Percentiles rank a stretch among this genome's conserved stretches.
phyloP scores from a whole-genome alignment of 1,140 invertebrate species.

The Ostrea edulis region DNA sequence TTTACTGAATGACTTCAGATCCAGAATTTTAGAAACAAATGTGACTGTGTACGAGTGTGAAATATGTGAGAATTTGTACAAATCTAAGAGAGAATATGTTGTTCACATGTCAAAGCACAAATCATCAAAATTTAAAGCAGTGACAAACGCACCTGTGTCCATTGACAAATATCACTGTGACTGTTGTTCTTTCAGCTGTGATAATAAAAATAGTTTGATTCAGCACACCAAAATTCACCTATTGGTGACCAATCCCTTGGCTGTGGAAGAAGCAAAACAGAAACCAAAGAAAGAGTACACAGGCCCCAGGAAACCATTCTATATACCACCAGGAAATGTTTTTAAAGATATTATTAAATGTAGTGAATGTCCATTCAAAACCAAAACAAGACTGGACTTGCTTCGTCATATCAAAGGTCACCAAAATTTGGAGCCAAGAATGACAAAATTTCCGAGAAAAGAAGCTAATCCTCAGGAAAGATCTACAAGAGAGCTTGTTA shows the following conservation, averaged over 20 bases:
- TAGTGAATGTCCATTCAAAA: slow-evolving; percentile 50
- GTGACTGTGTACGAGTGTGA: slow-evolving; percentile 15
- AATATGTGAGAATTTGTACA: slow-evolving; percentile 18
- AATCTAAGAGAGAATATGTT: slow-evolving; percentile 2
- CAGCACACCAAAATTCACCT: slow-evolving; percentile 45
- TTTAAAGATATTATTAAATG: slow-evolving; percentile 49
- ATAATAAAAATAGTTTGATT: slow-evolving; percentile 38
- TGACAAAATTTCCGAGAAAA: not conserved
- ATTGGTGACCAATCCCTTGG: not conserved
- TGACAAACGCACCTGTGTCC: not conserved
- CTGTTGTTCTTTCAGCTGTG: slow-evolving; percentile 54
- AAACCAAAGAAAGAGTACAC: slow-evolving; percentile 38
- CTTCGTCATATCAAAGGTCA: slow-evolving; percentile 52
- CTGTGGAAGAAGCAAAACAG: not conserved
- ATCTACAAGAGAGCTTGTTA: slow-evolving; percentile 44
- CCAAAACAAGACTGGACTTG: slow-evolving; percentile 53
- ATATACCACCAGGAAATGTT: slow-evolving; percentile 54
- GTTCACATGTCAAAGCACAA: slow-evolving; percentile 24
- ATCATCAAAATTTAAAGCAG: not conserved
- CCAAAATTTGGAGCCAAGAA: slow-evolving; percentile 39
- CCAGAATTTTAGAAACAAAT: not conserved
- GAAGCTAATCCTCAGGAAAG: slow-evolving; percentile 38
- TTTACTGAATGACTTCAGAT: not conserved
- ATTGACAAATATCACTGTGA: slow-evolving; percentile 57
- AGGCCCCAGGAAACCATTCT: slow-evolving; percentile 45